Conservation (phyloP, 2,888 invertebrate species). For the Deilephila elpenor region DNA sequence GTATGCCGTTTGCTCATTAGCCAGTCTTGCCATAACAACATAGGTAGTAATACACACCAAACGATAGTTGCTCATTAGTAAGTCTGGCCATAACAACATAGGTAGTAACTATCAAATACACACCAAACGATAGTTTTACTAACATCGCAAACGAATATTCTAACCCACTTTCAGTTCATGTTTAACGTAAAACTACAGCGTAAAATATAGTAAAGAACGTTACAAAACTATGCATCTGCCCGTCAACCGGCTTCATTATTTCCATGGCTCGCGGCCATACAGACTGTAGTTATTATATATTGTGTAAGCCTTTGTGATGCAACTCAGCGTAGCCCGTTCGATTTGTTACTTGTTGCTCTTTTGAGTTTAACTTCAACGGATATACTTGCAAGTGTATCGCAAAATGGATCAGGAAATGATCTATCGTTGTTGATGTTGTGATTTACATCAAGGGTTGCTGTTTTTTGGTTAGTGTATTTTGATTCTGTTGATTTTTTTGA, state of each 20-base stretch:
- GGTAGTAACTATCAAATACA: too few species aligned
- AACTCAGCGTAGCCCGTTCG: background rate
- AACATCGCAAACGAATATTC: too few species aligned
- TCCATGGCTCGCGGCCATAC: conserved; percentile 1
- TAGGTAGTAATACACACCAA: too few species aligned
- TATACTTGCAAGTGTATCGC: conserved; percentile 4
- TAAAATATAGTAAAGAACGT: background rate
- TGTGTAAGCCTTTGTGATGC: conserved; percentile 11
- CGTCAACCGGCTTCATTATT: conserved; percentile 5
- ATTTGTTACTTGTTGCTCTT: conserved; percentile 18
- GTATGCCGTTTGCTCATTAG: too few species aligned
- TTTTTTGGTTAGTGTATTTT: background rate
- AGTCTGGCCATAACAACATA: too few species aligned
- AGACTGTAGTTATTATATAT: conserved; percentile 10
- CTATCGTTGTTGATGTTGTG: background rate
- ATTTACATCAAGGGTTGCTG: too few species aligned
- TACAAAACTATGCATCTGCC: background rate
- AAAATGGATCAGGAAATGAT: background rate
- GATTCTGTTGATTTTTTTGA: background rate
- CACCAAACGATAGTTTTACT: too few species aligned
- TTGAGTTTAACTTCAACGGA: conserved; percentile 16
- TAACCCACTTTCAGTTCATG: too few species aligned
- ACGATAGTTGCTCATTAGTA: too few species aligned
- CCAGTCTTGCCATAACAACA: too few species aligned
- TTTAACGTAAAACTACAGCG: background rate